These are phyloP conservation scores for Lerista edwardsae DNA, from an alignment of 2,797 vertebrate species.

Conservation along the genomic window DNA sequence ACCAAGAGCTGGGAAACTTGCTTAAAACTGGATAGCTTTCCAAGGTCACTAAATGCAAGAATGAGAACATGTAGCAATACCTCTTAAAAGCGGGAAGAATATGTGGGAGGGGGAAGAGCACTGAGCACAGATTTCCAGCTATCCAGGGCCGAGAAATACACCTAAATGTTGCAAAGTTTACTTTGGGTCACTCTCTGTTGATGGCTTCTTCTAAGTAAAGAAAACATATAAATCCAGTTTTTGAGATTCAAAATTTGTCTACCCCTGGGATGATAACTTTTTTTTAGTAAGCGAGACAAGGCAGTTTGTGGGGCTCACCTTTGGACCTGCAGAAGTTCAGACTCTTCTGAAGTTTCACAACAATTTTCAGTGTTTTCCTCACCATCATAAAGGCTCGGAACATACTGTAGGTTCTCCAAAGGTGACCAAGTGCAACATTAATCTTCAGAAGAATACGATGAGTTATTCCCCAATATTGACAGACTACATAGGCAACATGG, in stretches of 20 bases:
- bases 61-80: not conserved
- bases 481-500: too few species aligned
- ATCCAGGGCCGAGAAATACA: not conserved
- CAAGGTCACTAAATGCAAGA: not conserved
- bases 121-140: not conserved
- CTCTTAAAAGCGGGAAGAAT: not conserved
- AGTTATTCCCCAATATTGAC: not conserved
- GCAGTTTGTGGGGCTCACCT: not conserved
- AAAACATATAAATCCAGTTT: not conserved
- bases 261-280: not conserved
- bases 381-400: too few species aligned
- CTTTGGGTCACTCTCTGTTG: not conserved
- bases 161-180: not conserved
- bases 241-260: not conserved
- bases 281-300: not conserved
- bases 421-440: not conserved
- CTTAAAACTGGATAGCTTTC: not conserved
- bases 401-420: too few species aligned
- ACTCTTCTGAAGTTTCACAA: not conserved
- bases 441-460: not conserved
- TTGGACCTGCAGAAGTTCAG: not conserved
- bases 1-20: not conserved
- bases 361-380: not conserved
- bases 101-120: not conserved
- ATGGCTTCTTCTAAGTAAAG: too few species aligned